phyloP scores from a whole-genome alignment of 2,888 invertebrate genomes.

The Lycocerus yunnanus region DNA sequence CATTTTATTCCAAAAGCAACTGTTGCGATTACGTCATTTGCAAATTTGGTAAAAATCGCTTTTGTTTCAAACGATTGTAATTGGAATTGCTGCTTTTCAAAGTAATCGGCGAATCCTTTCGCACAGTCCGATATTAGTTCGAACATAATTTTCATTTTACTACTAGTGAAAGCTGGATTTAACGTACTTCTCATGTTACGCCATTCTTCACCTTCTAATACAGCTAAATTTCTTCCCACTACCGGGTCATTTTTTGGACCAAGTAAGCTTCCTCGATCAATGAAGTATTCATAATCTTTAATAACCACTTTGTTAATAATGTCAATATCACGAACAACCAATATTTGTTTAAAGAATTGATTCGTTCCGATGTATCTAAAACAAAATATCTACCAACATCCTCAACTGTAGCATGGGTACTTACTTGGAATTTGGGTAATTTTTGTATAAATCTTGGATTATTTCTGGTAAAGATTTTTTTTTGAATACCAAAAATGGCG shows the following conservation, averaged over 20 bases:
- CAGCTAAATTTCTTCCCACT: background rate
- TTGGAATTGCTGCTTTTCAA: constrained; percentile 31
- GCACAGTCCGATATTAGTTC: constrained; percentile 54
- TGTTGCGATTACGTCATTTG: constrained; percentile 49
- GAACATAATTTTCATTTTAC: constrained; percentile 62
- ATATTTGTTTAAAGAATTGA: constrained; percentile 35
- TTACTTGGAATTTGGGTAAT: constrained; percentile 36
- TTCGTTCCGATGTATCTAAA: constrained; percentile 40
- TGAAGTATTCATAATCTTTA: constrained; percentile 52
- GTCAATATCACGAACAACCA: constrained; percentile 42
- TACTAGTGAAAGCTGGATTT: constrained; percentile 62
- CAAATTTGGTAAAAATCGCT: constrained; percentile 44
- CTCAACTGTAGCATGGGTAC: too few species aligned
- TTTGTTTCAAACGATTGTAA: constrained; percentile 39
- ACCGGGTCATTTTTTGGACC: constrained; percentile 28
- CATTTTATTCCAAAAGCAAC: constrained; percentile 48
- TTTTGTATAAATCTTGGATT: constrained; percentile 25
- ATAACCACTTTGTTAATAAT: constrained; percentile 50
- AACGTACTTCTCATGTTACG: constrained; percentile 57
- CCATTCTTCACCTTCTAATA: constrained; percentile 32
- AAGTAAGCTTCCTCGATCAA: constrained; percentile 42
- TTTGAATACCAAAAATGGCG: background rate
- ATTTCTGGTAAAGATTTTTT: background rate
- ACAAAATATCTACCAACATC: too few species aligned
- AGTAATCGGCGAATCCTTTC: constrained; percentile 40